Evolutionary conservation across 2,888 invertebrate species (phyloP).

Genomic region (Hypolimnas misippus): DNA sequence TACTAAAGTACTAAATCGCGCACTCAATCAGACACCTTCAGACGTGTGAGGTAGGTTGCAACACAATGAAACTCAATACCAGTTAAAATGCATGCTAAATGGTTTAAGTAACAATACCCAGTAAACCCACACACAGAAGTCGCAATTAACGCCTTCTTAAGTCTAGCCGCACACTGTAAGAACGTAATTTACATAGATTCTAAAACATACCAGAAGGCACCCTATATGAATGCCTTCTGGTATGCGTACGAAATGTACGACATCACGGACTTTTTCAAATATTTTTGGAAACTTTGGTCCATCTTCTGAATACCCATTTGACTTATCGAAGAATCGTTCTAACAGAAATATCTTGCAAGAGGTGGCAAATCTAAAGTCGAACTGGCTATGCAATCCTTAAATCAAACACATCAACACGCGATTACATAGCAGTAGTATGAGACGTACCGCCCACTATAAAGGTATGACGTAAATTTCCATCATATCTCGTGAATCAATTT

Average conservation of each 20-base stretch:
- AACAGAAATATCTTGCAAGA: too few species aligned
- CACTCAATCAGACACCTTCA: conserved; percentile 24
- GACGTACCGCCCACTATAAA: neutral
- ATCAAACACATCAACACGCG: neutral
- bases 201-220: too few species aligned
- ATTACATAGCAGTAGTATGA: neutral
- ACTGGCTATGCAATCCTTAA: neutral
- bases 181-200: neutral
- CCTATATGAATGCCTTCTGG: too few species aligned
- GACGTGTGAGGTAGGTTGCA: conserved; percentile 49
- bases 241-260: too few species aligned
- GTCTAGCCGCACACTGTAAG: conserved; percentile 27
- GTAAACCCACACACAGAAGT: conserved; percentile 51
- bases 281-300: too few species aligned
- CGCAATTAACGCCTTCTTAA: conserved; percentile 60
- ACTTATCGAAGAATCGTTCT: too few species aligned
- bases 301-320: too few species aligned
- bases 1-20: neutral
- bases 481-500: neutral
- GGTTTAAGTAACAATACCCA: conserved; percentile 42
- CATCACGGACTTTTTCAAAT: too few species aligned
- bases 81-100: conserved; percentile 43
- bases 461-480: neutral
- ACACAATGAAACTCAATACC: conserved; percentile 48
- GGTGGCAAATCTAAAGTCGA: too few species aligned